Evolutionary conservation across 2,113 vertebrate genomes (phyloP).

Genomic region (Petrocephalus zakoni): DNA sequence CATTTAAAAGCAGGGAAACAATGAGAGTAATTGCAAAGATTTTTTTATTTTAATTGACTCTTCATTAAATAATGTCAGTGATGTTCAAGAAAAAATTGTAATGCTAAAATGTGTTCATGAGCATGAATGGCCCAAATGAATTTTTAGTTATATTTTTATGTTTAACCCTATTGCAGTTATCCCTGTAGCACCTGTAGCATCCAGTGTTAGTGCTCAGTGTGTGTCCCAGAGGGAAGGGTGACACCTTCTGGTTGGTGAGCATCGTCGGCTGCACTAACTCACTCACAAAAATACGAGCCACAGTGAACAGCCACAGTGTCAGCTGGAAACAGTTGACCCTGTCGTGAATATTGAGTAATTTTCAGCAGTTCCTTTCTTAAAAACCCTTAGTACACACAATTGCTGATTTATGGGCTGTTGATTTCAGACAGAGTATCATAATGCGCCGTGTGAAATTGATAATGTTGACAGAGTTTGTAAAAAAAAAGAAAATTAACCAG

Average conservation of each 20-base stretch:
- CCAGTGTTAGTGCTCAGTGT: neutral
- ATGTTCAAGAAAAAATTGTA: neutral
- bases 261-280: neutral
- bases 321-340: no score
- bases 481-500: neutral
- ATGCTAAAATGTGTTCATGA: neutral
- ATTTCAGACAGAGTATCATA: neutral
- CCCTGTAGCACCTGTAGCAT: neutral
- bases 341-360: neutral
- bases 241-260: slow-evolving; percentile 18
- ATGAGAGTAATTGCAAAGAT: neutral
- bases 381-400: neutral
- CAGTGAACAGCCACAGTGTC: neutral
- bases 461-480: neutral
- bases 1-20: neutral
- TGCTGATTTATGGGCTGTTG: neutral
- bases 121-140: neutral
- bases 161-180: neutral
- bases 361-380: neutral
- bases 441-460: neutral
- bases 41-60: neutral
- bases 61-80: neutral
- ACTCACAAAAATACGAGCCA: neutral
- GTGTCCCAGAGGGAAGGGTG: slow-evolving; percentile 23
- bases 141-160: neutral